Base-by-base conservation (phyloP, 1,140 invertebrate species). In the Brachionus plicatilis region DNA sequence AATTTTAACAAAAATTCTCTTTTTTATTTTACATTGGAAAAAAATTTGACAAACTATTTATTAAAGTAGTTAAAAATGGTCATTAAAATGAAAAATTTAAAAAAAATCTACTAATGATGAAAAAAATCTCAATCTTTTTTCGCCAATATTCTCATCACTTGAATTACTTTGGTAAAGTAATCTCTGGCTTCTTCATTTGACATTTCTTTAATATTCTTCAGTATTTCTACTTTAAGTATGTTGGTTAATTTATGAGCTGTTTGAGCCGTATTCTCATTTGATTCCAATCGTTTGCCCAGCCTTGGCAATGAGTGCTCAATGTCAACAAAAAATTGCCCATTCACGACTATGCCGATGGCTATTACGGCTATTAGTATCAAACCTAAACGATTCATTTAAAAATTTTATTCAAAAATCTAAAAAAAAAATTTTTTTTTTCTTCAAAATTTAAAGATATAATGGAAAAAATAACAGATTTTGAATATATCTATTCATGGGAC, bases 241-340 rank as follows among this genome's bases (percentile, higher is more conserved):
- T 20, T 43, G 17, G 68, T 43, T 43, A 72, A 12, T 17, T 72
- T 72, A 17, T 72, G 29, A 72, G 37, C 37, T 14, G 11, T 17
- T 20, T 43, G 17, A 72, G 68, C 33, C 11, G 43, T 20, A 17
- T 41, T 43, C 11, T 72, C 68, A 43, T 43, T 41, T 41, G 33
- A 41, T 41, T 72, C 68, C 11, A 53, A 37, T 14, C 76, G 47
- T 80, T 82, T 82, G 9, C 79, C 79, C 2, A 82, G 8, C 12
- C 79, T 60, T 27, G 79, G 79, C 53, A 82, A 29, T 65, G 79
- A 82, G 24, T 82, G 79, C 33, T 82, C 79, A 65, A 82, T 82
- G 29, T 82, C 79, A 33, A 82, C 79, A 27, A 65, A 82, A 82
- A 82, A 82, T 82, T 82, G 79, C 7, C 37, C 50, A 29, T 47